Evolutionary conservation across 2,113 vertebrate genomes (phyloP), one percentile per base, ranked within the genome.

Genomic region (Gulo gulo): DNA sequence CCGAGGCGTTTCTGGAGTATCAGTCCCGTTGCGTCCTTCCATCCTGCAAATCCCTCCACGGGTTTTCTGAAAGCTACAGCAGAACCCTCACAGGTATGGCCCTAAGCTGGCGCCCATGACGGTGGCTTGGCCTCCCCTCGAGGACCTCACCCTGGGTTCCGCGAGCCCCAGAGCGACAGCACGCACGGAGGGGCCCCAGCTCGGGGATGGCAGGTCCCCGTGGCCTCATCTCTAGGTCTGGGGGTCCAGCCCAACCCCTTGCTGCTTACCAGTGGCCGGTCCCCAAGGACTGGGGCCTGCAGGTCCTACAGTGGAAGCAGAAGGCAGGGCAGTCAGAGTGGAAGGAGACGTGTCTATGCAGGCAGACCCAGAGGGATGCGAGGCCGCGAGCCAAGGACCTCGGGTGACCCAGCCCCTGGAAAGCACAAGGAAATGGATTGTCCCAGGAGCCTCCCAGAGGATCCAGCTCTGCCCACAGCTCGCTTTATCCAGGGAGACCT

Each of bases 381-480:
- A 7, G 83, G 10, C 6, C 1, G 3, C 0, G 0, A 83, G 50
- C 39, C 63, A 15, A 0, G 12, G 74, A 39, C 3, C 2, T 0
- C 26, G 0, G 12, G 14, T 39, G 42, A 24, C 26, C 34, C 21
- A 15, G 7, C 26, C 5, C 0, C 2, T 26, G 39, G 11, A 20
- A 61, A 61, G 4, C 6, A 21, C 14, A 23, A 36, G 87, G 23
- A 31, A 6, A 45, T 0, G 18, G 10, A 21, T 29, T 61, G 14
- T 16, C 18, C 63, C 16, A 0, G 2, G 24, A 52, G 6, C 21
- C 42, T 39, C 50, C 36, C 4, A 3, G 14, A 52, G 69, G 20
- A 50, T 7, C 36, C 31, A 26, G 59, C 3, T 11, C 5, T 16
- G 61, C 15, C 34, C 8, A 55, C 3, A 3, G 24, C 45, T 3